These are phyloP conservation scores for Nephrotoma flavescens DNA, from an alignment of 2,888 invertebrate species.

Conservation along the genomic window DNA sequence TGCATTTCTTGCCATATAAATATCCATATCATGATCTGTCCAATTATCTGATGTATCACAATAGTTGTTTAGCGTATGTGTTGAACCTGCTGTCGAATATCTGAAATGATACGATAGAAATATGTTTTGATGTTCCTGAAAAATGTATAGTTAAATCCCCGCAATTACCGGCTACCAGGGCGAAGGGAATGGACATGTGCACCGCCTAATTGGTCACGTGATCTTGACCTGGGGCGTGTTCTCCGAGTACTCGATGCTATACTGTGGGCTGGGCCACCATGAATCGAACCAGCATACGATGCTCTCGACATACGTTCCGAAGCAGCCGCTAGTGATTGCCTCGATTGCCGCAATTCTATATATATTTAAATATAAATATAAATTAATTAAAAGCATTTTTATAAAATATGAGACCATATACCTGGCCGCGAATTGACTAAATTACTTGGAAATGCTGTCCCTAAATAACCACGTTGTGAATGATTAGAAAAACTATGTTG, in stretches of 20 bases:
- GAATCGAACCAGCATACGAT: constrained; percentile 52
- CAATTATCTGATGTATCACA: constrained; percentile 84
- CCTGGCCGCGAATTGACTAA: constrained; percentile 59
- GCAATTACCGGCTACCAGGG: constrained; percentile 58
- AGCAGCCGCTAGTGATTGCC: constrained; percentile 69
- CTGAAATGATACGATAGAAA: constrained; percentile 16
- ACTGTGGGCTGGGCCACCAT: constrained; percentile 37
- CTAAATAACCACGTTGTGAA: constrained; percentile 56
- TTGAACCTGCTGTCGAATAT: constrained; percentile 62
- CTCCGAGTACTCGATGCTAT: constrained; percentile 48
- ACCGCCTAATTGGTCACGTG: constrained; percentile 45
- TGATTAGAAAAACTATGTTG: constrained; percentile 78
- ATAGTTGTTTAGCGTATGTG: constrained; percentile 68
- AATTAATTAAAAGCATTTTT: not conserved
- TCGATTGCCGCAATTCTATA: constrained; percentile 68
- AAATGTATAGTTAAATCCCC: not conserved
- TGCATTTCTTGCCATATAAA: constrained; percentile 85
- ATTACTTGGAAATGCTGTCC: constrained; percentile 54
- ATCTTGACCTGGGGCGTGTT: constrained; percentile 62
- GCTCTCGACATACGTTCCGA: constrained; percentile 68
- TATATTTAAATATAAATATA: constrained; percentile 23
- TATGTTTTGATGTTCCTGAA: not conserved
- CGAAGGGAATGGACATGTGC: constrained; percentile 37
- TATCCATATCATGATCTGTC: constrained; percentile 93
- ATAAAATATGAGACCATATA: constrained; percentile 19